Evolutionary conservation across 2,888 invertebrate genomes (phyloP).

Genomic region (Morpho deidamia): DNA sequence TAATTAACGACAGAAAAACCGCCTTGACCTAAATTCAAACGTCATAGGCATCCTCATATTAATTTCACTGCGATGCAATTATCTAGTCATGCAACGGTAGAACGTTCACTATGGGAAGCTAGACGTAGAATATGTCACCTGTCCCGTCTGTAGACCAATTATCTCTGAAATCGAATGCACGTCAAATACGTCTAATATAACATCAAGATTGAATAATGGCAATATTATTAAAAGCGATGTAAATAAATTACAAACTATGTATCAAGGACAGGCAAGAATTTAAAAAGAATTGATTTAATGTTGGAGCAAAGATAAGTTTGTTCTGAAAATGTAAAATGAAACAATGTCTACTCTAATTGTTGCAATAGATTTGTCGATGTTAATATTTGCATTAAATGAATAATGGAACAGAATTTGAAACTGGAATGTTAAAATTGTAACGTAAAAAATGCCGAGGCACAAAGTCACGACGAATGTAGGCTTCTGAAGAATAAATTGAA

Average conservation of each 20-base stretch:
- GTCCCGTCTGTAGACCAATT: conserved; percentile 8
- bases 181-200: not conserved
- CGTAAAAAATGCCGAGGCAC: conserved; percentile 36
- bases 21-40: not conserved
- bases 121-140: conserved; percentile 4
- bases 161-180: conserved; percentile 6
- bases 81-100: conserved; percentile 6
- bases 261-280: too few species aligned
- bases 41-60: conserved; percentile 1
- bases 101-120: not conserved
- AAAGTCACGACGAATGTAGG: conserved; percentile 38
- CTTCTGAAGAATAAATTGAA: conserved; percentile 50
- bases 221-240: too few species aligned
- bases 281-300: too few species aligned
- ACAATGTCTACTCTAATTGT: too few species aligned
- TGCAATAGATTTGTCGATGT: not conserved
- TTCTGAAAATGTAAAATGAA: too few species aligned
- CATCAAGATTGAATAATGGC: too few species aligned
- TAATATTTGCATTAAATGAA: not conserved
- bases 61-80: conserved; percentile 9
- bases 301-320: too few species aligned
- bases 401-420: conserved; percentile 30
- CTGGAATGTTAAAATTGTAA: conserved; percentile 37
- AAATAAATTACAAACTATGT: too few species aligned
- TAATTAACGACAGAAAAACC: too few species aligned